phyloP scores from a whole-genome alignment of 2,113 vertebrate species.

The Sceloporus undulatus region DNA sequence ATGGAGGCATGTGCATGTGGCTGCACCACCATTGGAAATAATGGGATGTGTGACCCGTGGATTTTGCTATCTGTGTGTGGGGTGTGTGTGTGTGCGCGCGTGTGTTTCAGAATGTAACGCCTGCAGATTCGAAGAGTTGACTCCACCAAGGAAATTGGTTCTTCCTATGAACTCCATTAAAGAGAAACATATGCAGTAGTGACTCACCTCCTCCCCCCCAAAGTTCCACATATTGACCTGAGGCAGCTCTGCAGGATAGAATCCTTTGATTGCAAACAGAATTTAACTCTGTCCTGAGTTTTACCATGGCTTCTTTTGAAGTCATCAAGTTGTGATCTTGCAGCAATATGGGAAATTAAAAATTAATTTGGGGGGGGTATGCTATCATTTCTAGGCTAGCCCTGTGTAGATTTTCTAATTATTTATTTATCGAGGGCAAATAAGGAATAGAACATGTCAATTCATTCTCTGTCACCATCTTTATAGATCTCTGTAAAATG shows the following conservation, averaged over 20 bases:
- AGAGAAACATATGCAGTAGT: neutral
- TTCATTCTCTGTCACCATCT: neutral
- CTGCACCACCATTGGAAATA: too few species aligned
- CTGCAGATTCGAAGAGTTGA: too few species aligned
- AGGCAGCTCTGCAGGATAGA: neutral
- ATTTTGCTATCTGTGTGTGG: neutral
- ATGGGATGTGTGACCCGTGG: too few species aligned
- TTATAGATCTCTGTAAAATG: too few species aligned
- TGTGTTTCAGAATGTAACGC: too few species aligned
- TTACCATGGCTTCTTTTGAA: conserved; percentile 8
- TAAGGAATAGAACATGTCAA: neutral
- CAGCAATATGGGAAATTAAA: neutral
- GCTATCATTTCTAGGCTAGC: neutral
- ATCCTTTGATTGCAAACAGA: neutral
- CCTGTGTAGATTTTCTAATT: neutral
- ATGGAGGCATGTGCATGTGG: too few species aligned
- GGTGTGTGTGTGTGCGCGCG: neutral
- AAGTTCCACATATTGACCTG: neutral
- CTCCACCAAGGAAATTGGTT: too few species aligned
- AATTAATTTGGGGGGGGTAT: neutral
- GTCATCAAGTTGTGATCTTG: neutral
- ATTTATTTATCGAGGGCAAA: neutral
- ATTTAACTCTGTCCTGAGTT: conserved; percentile 18
- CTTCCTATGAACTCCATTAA: too few species aligned
- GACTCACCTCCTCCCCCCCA: neutral